Conservation (phyloP, 2,113 vertebrate genomes). For the Ciconia stormi region DNA sequence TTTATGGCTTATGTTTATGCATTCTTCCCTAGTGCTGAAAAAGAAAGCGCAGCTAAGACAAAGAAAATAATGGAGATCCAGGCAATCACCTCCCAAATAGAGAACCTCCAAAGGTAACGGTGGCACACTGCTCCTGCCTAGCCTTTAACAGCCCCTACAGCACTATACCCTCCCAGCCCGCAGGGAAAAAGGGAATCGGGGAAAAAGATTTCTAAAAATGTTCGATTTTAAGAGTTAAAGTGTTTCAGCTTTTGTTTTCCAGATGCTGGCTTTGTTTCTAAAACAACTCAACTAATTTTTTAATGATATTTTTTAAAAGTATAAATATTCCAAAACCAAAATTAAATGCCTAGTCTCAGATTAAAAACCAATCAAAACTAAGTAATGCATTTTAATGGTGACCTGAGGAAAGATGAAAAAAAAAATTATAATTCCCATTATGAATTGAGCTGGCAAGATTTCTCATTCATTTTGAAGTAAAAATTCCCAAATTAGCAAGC, state of each 20-base stretch:
- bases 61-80: slow-evolving; percentile 82
- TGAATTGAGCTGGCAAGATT: neutral
- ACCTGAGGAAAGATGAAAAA: neutral
- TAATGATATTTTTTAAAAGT: neutral
- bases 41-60: slow-evolving; percentile 80
- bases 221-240: neutral
- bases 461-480: neutral
- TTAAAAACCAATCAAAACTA: neutral
- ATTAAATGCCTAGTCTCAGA: neutral
- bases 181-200: neutral
- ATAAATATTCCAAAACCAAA: neutral
- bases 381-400: neutral
- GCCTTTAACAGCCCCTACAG: neutral
- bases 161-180: neutral
- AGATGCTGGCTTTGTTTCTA: neutral
- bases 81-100: slow-evolving; percentile 79
- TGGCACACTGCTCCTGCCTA: neutral
- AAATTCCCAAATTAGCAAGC: neutral
- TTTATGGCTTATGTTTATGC: neutral
- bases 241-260: neutral
- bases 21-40: slow-evolving; percentile 78
- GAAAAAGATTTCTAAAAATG: neutral
- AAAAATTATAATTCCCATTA: neutral
- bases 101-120: slow-evolving; percentile 80
- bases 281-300: neutral